Base-by-base conservation (phyloP, 2,113 vertebrate genomes). In the Oostethus manadensis region DNA sequence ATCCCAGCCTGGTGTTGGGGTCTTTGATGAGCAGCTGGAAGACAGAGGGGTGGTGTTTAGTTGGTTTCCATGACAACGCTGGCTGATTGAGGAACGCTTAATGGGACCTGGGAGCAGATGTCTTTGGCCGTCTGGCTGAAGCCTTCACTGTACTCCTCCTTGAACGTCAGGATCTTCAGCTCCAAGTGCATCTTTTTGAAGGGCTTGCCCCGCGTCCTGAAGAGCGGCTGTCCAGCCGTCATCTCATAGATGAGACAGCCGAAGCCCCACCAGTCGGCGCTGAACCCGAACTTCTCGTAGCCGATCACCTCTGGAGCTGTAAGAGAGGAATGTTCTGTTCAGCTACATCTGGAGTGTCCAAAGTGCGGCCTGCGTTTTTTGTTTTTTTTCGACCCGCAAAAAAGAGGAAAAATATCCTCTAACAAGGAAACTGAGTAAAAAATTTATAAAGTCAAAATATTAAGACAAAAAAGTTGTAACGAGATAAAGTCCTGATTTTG, bases 211-310 rank as follows among this genome's bases (percentile, higher is more conserved):
- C 66, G 73, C 3, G 54, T 56, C 0, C 88, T 84, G 71, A 92
- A 89, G 0, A 92, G 91, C 0, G 89, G 88, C 33, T 71, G 74
- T 1, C 91, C 93, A 0, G 80, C 84, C 0, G 88, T 92, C 93
- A 94, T 94, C 70, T 94, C 93, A 2, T 92, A 94, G 17, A 94
- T 78, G 11, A 94, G 87, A 62, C 93, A 94, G 50, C 93, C 93
- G 26, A 94, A 82, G 0, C 93, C 93, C 93, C 93, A 94, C 92
- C 92, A 94, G 86, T 94, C 93, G 0, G 71, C 87, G n/a, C 91
- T 90, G 68, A 72, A 66, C 42, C 82, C 65, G n/a, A 94, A 94
- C 9, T 67, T 56, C 42, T 89, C 64, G 0, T 89, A 73, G 20
- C 60, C 58, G 38, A 94, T 89, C 69, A 94, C 92, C 80, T 94